Conservation (phyloP, 1,140 invertebrate species). For the Papilio glaucus region DNA sequence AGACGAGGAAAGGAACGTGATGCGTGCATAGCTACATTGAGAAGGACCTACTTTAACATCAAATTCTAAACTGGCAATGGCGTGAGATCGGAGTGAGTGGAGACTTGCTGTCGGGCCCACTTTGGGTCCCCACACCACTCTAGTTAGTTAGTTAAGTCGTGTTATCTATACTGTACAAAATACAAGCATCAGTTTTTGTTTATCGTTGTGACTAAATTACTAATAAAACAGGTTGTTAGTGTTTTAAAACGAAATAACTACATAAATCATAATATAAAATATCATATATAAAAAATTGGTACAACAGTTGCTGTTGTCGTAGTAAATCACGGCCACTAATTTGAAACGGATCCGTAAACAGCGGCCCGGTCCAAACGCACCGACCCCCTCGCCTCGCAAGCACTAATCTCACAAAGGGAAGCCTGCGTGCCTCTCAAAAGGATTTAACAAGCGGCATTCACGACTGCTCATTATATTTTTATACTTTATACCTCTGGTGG, state of each 20-base stretch:
- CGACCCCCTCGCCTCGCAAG: constrained; percentile 54
- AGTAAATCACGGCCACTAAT: constrained; percentile 76
- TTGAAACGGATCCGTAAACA: constrained; percentile 76
- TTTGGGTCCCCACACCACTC: no score
- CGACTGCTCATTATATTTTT: constrained; percentile 82
- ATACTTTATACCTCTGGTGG: constrained; percentile 79
- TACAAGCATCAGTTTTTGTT: no score
- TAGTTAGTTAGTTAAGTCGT: no score
- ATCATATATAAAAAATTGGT: no score
- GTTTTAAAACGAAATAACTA: neutral
- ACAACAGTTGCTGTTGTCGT: constrained; percentile 57
- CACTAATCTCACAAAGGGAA: constrained; percentile 78
- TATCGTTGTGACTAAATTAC: constrained; percentile 32
- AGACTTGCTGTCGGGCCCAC: no score
- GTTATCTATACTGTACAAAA: no score
- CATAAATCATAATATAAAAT: constrained; percentile 55
- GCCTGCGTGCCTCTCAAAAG: constrained; percentile 71
- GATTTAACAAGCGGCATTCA: constrained; percentile 82
- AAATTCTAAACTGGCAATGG: no score
- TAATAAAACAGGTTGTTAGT: constrained; percentile 24
- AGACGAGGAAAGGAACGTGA: no score
- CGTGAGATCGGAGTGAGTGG: no score
- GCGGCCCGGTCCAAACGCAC: constrained; percentile 53
- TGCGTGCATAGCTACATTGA: no score
- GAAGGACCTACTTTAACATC: no score